Base-by-base conservation (phyloP, 2,888 invertebrate species). In the Chaetoderma sp. region DNA sequence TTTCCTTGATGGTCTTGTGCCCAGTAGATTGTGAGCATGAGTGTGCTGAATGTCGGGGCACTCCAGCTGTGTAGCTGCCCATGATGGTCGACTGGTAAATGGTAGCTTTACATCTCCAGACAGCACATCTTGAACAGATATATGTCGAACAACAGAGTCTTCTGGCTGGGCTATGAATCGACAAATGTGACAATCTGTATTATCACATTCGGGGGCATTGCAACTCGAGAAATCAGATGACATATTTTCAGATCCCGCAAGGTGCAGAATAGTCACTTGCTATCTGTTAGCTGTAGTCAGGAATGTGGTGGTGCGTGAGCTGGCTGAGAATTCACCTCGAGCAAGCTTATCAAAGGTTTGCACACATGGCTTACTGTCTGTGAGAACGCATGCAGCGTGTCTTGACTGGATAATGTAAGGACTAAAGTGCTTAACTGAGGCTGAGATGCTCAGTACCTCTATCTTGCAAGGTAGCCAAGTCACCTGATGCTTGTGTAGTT, bases 1-100 rank as follows among this genome's bases (percentile, higher is more conserved):
- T 42, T 72, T 73, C 52, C 68, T 72, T 8, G 71, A 73, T 5
- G 74, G 73, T 2, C 70, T 54, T 1, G 74, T 73, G 10, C 71
- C 71, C 39, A 69, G 72, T 13, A 23, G 54, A 1, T 68, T 50
- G 27, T 72, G 68, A 5, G 73, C 70, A 44, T 64, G 60, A 13
- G 67, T 60, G 10, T 69, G 63, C 10, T 67, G 52, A 6, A 72
- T 28, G 39, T 74, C 72, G 10, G 64, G 44, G 42, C 71, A 71
- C 33, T 73, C 71, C 6, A 47, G 42, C 32, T 74, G 72, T 4
- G 66, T 49, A 6, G 36, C n/a, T 6, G 55, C 16, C 68, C 66
- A 72, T 10, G 69, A 57, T 1, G 66, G 39, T 33, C 70, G 8
- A 18, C 42, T 62, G 6, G 67, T 70, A 45, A 66, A 70, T n/a